Conservation (phyloP, 2,113 vertebrate species). For the Ursus arctos region DNA sequence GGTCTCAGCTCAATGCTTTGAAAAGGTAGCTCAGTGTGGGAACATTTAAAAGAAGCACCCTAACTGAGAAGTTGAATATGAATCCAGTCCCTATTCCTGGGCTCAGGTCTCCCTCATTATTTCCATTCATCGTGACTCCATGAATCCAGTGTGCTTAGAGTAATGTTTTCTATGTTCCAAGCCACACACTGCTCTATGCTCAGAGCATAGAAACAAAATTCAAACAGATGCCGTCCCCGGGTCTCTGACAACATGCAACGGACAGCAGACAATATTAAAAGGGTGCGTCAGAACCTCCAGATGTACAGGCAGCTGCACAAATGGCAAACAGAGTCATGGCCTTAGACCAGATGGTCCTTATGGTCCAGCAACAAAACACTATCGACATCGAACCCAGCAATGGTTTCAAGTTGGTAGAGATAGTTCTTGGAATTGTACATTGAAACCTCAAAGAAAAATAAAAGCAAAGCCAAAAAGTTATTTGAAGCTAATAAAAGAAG, state of each 20-base stretch:
- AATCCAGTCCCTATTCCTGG: background rate
- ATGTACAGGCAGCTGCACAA: constrained; percentile 44
- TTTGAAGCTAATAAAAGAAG: constrained; percentile 30
- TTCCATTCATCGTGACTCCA: constrained; percentile 37
- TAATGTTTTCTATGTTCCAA: constrained; percentile 39
- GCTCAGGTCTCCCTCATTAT: constrained; percentile 23
- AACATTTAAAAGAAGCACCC: constrained; percentile 21
- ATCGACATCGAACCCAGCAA: background rate
- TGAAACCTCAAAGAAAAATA: constrained; percentile 25
- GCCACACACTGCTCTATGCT: background rate
- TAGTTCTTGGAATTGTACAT: background rate
- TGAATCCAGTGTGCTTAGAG: constrained; percentile 24
- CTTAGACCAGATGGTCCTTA: background rate
- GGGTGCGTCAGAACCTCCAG: constrained; percentile 12
- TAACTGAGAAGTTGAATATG: background rate
- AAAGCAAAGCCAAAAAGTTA: background rate
- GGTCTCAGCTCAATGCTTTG: constrained; percentile 38
- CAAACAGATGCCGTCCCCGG: constrained; percentile 6
- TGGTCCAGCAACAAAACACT: background rate
- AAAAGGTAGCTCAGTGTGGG: background rate
- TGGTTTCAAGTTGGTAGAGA: background rate
- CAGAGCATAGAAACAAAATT: constrained; percentile 6
- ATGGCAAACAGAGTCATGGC: background rate
- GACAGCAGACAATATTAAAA: constrained; percentile 57
- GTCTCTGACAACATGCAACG: constrained; percentile 28